Percentiles rank a stretch among this genome's conserved stretches.
These are phyloP conservation scores for Nowickia ferox DNA, from an alignment of 2,888 invertebrate species.

Conservation along the genomic window DNA sequence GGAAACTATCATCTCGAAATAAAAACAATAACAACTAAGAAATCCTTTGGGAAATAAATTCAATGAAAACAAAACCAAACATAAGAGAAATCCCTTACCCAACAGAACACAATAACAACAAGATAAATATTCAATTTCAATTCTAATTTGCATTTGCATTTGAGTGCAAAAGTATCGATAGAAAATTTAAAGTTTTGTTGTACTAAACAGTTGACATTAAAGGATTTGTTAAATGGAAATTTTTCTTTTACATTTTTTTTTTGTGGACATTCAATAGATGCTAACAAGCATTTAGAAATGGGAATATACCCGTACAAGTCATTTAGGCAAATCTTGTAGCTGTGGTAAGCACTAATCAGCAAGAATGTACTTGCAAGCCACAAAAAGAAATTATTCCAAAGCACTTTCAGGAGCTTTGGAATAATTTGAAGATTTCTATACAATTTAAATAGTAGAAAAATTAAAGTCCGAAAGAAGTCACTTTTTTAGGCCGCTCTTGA, in stretches of 20 bases:
- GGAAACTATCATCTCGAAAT: not conserved
- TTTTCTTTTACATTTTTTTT: conserved; percentile 22
- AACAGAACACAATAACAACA: conserved; percentile 20
- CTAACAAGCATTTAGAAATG: not conserved
- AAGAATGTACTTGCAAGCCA: not conserved
- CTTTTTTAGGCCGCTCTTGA: too few relatives aligned
- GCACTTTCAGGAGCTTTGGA: too few relatives aligned
- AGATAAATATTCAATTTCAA: conserved; percentile 27
- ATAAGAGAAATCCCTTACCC: not conserved
- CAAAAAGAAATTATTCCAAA: not conserved
- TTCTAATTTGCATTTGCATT: not conserved
- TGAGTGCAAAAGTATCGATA: not conserved
- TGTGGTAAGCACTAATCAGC: conserved; percentile 29
- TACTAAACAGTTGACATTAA: conserved; percentile 62
- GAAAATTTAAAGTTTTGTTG: conserved; percentile 23
- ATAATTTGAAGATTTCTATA: too few relatives aligned
- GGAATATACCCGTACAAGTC: not conserved
- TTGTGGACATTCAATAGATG: not conserved
- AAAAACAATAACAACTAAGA: conserved; percentile 13
- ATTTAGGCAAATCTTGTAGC: conserved; percentile 25
- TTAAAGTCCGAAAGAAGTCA: too few relatives aligned
- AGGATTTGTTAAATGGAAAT: conserved; percentile 67
- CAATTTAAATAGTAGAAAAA: too few relatives aligned
- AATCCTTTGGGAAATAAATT: conserved; percentile 43
- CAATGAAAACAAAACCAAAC: conserved; percentile 10